Evolutionary conservation across 1,140 invertebrate genomes (phyloP), one percentile per base, ranked within the genome.

Genomic region (Neodiprion lecontei): DNA sequence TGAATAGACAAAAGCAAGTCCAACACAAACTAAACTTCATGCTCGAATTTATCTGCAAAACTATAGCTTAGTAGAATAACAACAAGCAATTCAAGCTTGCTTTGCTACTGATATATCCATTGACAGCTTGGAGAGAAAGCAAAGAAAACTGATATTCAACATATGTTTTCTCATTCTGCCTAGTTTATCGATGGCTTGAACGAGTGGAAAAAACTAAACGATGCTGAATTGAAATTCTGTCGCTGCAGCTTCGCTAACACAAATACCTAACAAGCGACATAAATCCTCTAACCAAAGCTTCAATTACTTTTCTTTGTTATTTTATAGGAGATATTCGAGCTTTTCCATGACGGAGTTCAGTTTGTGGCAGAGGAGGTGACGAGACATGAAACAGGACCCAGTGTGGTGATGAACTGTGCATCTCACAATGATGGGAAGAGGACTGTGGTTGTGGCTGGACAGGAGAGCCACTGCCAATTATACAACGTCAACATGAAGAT

Each of bases 351-450:
- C 89, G 95, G 96, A 50, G 90, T 88, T 48, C 92, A 93, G 71
- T 96, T 96, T 83, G 88, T 95, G 66, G 95, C 95, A 0, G 93
- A 96, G 87, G 96, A 97, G 89, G 92, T 97, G 17, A 93, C 94
- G 79, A 90, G 96, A 74, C 94, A 97, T 86, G 95, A 97, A 85
- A 97, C 96, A 12, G 96, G 96, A 5, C 90, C 92, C 1, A 95
- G 93, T 84, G 96, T 97, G 67, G 95, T 98, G 0, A 98, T 98
- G 97, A 98, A 97, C 81, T 95, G 95, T 85, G 91, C 94, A 9
- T 90, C 92, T 11, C 89, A 90, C 28, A 93, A 91, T 80, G 90
- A 93, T 87, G 91, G 90, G 0, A 92, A 93, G 79, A 90, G 92
- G 79, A 93, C 93, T 9, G 94, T 94, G 85, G 85, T 98, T n/a